These are phyloP conservation scores for Lindbergichthys nudifrons DNA, from an alignment of 2,797 vertebrate genomes.

Conservation along the genomic window DNA sequence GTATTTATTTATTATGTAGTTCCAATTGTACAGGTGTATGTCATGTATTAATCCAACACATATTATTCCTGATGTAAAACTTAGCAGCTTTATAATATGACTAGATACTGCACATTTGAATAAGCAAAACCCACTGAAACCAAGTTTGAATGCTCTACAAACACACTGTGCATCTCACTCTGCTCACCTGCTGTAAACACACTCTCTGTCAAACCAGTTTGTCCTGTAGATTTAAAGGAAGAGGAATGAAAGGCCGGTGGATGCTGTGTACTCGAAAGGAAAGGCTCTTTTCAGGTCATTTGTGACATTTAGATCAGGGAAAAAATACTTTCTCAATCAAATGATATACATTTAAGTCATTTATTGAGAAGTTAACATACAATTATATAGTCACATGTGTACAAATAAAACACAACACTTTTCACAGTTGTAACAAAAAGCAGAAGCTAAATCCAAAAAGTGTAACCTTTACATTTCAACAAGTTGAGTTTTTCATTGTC, in stretches of 20 bases:
- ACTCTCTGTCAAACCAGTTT: constrained; percentile 86
- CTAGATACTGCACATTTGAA: constrained; percentile 17
- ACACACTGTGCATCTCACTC: constrained; percentile 27
- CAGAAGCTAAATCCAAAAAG: constrained; percentile 4
- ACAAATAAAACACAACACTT: constrained; percentile 18
- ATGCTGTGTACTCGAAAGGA: constrained; percentile 7
- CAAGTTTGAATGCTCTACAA: constrained; percentile 41
- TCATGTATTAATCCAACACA: neutral
- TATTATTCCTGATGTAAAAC: neutral
- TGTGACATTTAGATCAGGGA: neutral
- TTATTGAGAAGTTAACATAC: constrained; percentile 46
- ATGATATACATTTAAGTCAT: neutral
- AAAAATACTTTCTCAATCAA: neutral
- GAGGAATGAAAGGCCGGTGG: constrained; percentile 20
- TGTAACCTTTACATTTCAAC: neutral
- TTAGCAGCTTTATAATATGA: neutral
- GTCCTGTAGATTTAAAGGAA: constrained; percentile 49
- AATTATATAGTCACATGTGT: neutral
- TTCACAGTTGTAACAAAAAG: constrained; percentile 32
- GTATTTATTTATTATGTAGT: neutral
- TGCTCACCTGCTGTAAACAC: constrained; percentile 24
- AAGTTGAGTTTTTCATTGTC: neutral
- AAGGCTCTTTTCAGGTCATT: neutral
- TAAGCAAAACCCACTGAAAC: constrained; percentile 63
- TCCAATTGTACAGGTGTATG: neutral